Evolutionary conservation across 2,888 invertebrate species (phyloP), one percentile per base, ranked within the genome.

Genomic region (Hypercompe scribonia): DNA sequence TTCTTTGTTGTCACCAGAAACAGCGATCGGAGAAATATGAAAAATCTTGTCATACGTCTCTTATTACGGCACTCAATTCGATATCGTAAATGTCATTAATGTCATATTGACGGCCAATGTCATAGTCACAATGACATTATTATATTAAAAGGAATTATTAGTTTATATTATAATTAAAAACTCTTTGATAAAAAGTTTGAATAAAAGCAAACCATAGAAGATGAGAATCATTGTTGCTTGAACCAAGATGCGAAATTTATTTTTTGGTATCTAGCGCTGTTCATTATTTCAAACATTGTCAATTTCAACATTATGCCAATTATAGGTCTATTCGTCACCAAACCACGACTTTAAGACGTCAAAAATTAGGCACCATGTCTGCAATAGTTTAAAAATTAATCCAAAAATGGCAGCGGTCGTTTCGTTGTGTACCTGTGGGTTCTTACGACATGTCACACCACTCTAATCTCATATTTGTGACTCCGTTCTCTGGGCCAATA

Each of bases 301-400:
- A 31, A 46, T 2, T 13, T 33, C 28, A 21, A 11, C 1, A 42
- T 18, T 42, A 10, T 46, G 2, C 24, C 31, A 61, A 39, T 61
- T 24, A n/a, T 0, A 31, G 21, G 36, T 39, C 31, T n/a, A 71
- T 58, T 36, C 61, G 34, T 66, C 80, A 81, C 69, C 58, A 74
- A 78, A 80, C 85, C 81, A 82, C 84, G 82, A 78, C 74, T 74
- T 75, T 61, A 87, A 86, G 86, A 81, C 78, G 81, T 84, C 77
- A 82, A 87, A 89, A 91, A 88, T 89, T 91, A 90, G 91, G 90
- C 91, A 91, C 90, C 91, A 86, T 81, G 74, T 78, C 86, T 85
- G 85, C 85, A 86, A 89, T 79, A 81, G 81, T 76, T 79, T 79
- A 76, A 70, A 82, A 83, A 86, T 66, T 76, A 76, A 81, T 84